Evolutionary conservation across 1,140 invertebrate species (phyloP).

Genomic region (Scylla paramamosain): DNA sequence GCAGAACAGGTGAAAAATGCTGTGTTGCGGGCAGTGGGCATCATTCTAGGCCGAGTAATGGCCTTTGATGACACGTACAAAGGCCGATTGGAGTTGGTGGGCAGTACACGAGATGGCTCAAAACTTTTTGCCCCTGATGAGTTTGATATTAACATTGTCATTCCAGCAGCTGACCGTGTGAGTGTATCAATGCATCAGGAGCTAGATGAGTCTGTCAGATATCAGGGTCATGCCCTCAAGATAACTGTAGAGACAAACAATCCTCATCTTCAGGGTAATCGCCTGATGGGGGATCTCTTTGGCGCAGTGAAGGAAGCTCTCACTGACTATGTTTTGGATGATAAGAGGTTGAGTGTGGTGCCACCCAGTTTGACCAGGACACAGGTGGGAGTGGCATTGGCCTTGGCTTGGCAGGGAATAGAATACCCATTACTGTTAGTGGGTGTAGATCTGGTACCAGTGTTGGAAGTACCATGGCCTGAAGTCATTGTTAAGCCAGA

Average conservation of each 20-base stretch:
- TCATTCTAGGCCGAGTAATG: background rate
- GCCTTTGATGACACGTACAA: background rate
- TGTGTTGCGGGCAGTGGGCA: background rate
- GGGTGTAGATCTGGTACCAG: constrained; percentile 61
- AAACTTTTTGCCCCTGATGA: constrained; percentile 62
- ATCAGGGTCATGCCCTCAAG: background rate
- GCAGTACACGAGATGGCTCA: constrained; percentile 49
- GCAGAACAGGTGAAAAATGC: background rate
- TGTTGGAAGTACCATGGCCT: constrained; percentile 39
- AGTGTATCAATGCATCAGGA: background rate
- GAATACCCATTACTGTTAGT: constrained; percentile 60
- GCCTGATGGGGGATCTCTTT: constrained; percentile 24
- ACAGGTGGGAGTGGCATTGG: constrained; percentile 49
- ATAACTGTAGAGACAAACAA: constrained; percentile 40
- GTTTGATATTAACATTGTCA: constrained; percentile 50
- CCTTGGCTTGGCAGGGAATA: constrained; percentile 54
- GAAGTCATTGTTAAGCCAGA: background rate
- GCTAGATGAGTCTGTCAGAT: background rate
- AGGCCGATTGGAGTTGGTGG: constrained; percentile 34
- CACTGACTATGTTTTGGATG: background rate
- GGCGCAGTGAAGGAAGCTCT: background rate
- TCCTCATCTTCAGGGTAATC: background rate
- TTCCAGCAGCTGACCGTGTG: background rate
- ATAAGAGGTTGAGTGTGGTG: constrained; percentile 42
- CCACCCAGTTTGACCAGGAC: constrained; percentile 59